Conservation (phyloP, 2,113 vertebrate species). For the Cephalopholis sonnerati region DNA sequence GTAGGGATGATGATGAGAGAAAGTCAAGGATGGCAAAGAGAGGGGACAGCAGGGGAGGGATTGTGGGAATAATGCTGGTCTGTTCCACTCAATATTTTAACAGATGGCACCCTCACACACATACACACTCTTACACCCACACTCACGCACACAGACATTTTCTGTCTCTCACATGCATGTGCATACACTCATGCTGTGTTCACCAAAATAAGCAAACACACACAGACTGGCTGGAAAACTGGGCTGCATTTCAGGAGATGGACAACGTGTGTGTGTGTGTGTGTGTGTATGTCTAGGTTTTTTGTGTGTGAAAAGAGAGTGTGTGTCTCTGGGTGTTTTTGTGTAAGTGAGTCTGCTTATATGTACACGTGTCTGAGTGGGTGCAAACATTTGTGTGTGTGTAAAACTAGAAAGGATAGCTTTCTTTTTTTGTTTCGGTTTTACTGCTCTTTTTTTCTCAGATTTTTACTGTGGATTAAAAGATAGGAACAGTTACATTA, state of each 20-base stretch:
- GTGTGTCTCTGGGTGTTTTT: not conserved
- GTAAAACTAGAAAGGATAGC: not conserved
- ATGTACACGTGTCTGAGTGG: not conserved
- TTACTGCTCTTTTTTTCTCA: not conserved
- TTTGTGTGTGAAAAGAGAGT: too few relatives aligned
- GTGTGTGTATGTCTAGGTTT: not conserved
- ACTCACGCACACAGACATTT: not conserved
- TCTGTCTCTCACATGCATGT: conserved; percentile 41
- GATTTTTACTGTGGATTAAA: not conserved
- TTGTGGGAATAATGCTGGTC: conserved; percentile 72
- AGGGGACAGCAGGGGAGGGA: conserved; percentile 67
- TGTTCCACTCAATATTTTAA: conserved; percentile 73
- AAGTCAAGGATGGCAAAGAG: conserved; percentile 40
- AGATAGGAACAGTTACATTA: not conserved
- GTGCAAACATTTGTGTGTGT: not conserved
- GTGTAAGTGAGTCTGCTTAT: not conserved
- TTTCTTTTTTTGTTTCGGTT: not conserved
- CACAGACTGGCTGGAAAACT: conserved; percentile 16
- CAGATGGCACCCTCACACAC: conserved; percentile 69
- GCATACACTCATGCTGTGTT: conserved; percentile 19
- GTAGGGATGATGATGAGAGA: not conserved
- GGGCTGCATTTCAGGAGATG: conserved; percentile 20
- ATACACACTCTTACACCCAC: conserved; percentile 30
- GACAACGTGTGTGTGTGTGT: not conserved
- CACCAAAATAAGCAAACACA: conserved; percentile 49